Evolutionary conservation across 1,140 invertebrate species (phyloP).

Genomic region (Hylaeus volcanicus): DNA sequence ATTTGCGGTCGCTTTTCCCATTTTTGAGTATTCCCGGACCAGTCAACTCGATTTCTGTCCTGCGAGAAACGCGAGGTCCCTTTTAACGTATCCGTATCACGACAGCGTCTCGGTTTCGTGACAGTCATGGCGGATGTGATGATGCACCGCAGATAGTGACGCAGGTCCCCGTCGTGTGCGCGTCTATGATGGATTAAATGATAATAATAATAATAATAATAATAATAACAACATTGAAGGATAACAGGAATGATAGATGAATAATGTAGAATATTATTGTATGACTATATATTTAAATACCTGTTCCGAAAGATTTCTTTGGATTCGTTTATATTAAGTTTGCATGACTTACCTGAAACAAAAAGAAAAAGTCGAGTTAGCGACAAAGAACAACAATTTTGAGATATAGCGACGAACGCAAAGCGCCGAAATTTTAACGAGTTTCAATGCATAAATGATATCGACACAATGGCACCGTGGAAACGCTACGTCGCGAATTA

Average conservation of each 20-base stretch:
- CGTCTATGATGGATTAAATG: neutral
- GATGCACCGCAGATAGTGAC: neutral
- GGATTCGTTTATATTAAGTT: too few relatives aligned
- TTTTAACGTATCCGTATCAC: neutral
- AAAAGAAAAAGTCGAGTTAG: too few relatives aligned
- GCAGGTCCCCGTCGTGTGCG: too few relatives aligned
- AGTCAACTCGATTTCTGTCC: neutral
- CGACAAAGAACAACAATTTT: too few relatives aligned
- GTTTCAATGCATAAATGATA: neutral
- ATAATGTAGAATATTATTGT: too few relatives aligned
- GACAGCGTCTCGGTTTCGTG: neutral
- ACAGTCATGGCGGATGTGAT: neutral
- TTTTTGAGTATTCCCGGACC: neutral
- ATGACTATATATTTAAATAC: too few relatives aligned
- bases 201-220: neutral
- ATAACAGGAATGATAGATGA: too few relatives aligned
- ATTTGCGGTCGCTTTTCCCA: neutral
- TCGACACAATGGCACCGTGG: neutral
- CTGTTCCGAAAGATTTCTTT: too few relatives aligned
- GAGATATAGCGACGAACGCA: neutral
- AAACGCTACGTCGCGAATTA: constrained; percentile 9
- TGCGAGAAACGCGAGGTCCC: neutral
- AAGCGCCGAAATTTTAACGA: constrained; percentile 9
- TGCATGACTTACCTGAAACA: too few relatives aligned
- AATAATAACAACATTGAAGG: too few relatives aligned